These are phyloP conservation scores for Arothron firmamentum DNA, from an alignment of 2,113 vertebrate species.

Conservation along the genomic window DNA sequence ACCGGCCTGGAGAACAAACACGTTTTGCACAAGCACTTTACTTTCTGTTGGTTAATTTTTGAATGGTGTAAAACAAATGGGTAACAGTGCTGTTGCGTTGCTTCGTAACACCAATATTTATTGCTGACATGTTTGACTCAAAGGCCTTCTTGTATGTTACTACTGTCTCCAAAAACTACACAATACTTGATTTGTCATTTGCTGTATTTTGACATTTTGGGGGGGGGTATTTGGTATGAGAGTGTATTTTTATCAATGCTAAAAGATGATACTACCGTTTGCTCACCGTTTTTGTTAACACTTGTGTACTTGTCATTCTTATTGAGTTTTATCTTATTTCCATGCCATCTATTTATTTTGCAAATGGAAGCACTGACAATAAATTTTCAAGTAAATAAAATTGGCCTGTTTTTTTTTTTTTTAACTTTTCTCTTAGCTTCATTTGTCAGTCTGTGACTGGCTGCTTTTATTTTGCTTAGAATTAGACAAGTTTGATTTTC, in stretches of 20 bases:
- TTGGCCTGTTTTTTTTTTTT: constrained; percentile 65
- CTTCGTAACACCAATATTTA: constrained; percentile 8
- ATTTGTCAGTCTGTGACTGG: constrained; percentile 42
- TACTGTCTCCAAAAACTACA: constrained; percentile 67
- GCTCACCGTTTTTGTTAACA: constrained; percentile 74
- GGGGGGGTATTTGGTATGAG: constrained; percentile 31
- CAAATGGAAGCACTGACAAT: constrained; percentile 84
- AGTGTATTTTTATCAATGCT: constrained; percentile 76
- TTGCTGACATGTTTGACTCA: constrained; percentile 40
- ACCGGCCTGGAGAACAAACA: constrained; percentile 63
- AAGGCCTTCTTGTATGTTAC: constrained; percentile 57
- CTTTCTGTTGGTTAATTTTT: constrained; percentile 44
- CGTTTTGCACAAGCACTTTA: constrained; percentile 79
- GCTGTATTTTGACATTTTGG: constrained; percentile 61
- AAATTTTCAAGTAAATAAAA: constrained; percentile 79
- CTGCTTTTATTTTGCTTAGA: neutral
- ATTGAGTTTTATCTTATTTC: constrained; percentile 79
- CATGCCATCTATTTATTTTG: constrained; percentile 91
- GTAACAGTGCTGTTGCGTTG: constrained; percentile 40
- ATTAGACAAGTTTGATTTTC: neutral
- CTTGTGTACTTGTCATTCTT: constrained; percentile 75
- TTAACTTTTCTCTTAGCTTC: constrained; percentile 45
- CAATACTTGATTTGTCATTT: constrained; percentile 65
- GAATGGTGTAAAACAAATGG: constrained; percentile 19
- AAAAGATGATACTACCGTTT: constrained; percentile 77